Percentiles rank a stretch among this genome's conserved stretches.
phyloP scores from a whole-genome alignment of 2,113 vertebrate species.

The Romanogobio albipinnatus region DNA sequence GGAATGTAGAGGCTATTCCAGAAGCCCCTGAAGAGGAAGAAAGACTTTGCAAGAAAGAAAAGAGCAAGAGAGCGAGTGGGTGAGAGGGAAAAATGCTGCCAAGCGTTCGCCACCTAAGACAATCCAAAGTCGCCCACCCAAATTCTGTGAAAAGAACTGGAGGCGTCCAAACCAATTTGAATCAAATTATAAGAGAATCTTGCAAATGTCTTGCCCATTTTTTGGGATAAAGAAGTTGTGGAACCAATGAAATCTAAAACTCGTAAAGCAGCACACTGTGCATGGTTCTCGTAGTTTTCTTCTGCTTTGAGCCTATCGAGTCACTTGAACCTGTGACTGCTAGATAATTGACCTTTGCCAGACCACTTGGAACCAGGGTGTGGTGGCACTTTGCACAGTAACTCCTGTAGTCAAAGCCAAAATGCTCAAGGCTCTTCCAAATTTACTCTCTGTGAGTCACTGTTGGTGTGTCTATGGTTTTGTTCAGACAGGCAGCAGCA shows the following conservation, averaged over 20 bases:
- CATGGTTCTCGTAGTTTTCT: background rate
- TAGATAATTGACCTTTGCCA: background rate
- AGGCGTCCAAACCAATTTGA: background rate
- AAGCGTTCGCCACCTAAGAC: constrained; percentile 9
- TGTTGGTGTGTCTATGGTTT: constrained; percentile 2
- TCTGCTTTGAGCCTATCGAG: background rate
- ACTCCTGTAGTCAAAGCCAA: background rate
- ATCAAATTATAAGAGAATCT: background rate
- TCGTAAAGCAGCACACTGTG: background rate
- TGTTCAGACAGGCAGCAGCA: background rate
- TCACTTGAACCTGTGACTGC: background rate
- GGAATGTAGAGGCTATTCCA: constrained; percentile 67
- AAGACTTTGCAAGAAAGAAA: constrained; percentile 7
- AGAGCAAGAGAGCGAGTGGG: background rate
- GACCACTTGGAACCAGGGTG: background rate
- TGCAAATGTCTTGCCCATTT: background rate
- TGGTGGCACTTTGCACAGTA: constrained; percentile 19
- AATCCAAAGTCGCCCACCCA: background rate
- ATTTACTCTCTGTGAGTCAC: constrained; percentile 25
- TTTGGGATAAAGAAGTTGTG: constrained; percentile 28
- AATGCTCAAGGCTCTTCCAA: constrained; percentile 16
- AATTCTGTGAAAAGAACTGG: background rate
- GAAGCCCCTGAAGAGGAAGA: background rate
- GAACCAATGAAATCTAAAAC: background rate
- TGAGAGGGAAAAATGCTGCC: background rate